Conservation (phyloP, 2,113 vertebrate species). For the Sapajus apella region DNA sequence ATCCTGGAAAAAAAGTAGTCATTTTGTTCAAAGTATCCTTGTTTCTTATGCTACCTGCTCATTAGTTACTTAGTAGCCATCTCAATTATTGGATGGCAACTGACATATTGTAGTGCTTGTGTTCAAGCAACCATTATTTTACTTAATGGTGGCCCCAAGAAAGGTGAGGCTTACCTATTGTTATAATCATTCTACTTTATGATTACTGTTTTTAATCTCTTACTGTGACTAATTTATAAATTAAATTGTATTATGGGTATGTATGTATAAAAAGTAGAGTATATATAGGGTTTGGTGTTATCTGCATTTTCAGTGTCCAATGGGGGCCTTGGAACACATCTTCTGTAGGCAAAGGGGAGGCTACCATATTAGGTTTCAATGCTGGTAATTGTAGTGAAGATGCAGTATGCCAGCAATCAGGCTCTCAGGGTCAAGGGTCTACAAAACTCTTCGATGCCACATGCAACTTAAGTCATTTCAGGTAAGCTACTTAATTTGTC, state of each 20-base stretch:
- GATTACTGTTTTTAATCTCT: neutral
- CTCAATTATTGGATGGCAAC: neutral
- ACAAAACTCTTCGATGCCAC: neutral
- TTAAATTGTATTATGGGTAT: neutral
- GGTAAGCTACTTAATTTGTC: neutral
- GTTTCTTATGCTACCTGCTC: neutral
- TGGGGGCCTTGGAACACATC: neutral
- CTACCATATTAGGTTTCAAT: neutral
- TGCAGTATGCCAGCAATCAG: neutral
- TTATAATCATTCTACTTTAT: neutral
- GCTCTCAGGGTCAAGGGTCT: neutral
- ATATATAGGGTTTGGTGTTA: neutral
- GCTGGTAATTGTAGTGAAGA: neutral
- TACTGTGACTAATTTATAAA: neutral
- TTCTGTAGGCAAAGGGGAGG: neutral
- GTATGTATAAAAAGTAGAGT: neutral
- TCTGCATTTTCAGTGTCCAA: neutral
- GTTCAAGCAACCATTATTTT: neutral
- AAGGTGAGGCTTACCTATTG: neutral
- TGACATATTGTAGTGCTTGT: neutral
- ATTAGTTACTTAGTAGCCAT: neutral
- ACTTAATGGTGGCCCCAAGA: neutral
- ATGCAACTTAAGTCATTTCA: neutral
- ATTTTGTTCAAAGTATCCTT: neutral
- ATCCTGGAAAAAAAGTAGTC: neutral